Conservation (phyloP, 1,140 invertebrate species). For the Drosophila quadrilineata region DNA sequence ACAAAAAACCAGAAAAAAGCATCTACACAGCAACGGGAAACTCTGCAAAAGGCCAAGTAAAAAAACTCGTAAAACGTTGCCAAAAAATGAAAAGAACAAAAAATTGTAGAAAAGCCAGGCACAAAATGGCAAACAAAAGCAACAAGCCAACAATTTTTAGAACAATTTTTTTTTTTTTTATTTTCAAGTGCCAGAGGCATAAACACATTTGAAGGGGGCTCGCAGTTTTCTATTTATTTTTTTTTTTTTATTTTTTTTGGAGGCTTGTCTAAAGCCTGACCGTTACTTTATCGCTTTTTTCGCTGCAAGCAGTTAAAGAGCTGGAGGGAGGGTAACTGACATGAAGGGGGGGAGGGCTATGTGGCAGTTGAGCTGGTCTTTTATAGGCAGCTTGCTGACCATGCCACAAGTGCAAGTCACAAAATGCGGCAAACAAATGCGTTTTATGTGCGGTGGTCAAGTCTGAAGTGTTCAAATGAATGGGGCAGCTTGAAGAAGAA, state of each 20-base stretch:
- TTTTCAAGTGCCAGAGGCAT: conserved; percentile 60
- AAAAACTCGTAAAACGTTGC: conserved; percentile 27
- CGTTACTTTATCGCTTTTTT: conserved; percentile 52
- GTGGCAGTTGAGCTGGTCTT: too few relatives aligned
- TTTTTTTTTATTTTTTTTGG: too few relatives aligned
- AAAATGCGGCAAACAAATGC: conserved; percentile 37
- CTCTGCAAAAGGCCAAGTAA: conserved; percentile 12
- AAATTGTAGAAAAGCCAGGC: conserved; percentile 54
- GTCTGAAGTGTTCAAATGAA: background rate
- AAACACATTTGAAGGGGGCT: conserved; percentile 49
- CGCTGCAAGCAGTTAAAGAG: conserved; percentile 35
- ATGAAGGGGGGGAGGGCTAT: too few relatives aligned
- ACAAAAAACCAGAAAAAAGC: conserved; percentile 64
- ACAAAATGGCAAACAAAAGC: conserved; percentile 76
- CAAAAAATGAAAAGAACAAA: too few relatives aligned
- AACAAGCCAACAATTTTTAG: conserved; percentile 78
- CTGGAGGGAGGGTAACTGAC: too few relatives aligned
- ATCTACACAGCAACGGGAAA: conserved; percentile 15
- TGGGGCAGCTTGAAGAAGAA: too few relatives aligned
- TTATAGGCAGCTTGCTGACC: conserved; percentile 45
- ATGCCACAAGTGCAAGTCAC: conserved; percentile 37
- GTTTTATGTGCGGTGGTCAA: conserved; percentile 25
- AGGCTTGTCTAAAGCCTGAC: conserved; percentile 10
- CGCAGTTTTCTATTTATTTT: too few relatives aligned
- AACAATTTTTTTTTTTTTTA: conserved; percentile 70